A percentile compares a stretch with the other conserved stretches of the same genome.
These are phyloP conservation scores for Drusus annulatus DNA, from an alignment of 1,140 invertebrate genomes.

Conservation along the genomic window DNA sequence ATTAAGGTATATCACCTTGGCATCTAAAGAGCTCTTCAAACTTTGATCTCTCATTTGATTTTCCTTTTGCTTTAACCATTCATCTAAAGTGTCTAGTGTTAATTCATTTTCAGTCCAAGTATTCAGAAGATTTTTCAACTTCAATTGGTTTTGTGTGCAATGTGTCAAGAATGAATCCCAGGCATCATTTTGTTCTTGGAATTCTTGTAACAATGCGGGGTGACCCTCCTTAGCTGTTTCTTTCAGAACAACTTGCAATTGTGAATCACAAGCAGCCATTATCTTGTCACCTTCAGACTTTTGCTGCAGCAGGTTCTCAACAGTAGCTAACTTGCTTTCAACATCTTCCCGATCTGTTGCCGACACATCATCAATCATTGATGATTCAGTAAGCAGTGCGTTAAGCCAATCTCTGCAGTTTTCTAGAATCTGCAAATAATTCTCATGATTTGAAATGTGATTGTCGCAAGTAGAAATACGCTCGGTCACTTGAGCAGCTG, in stretches of 20 bases:
- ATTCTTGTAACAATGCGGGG: constrained; percentile 79
- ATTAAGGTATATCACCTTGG: constrained; percentile 86
- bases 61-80: constrained; percentile 91
- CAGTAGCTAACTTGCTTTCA: constrained; percentile 80
- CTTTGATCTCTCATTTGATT: constrained; percentile 90
- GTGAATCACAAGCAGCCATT: constrained; percentile 79
- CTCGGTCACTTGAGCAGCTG: constrained; percentile 78
- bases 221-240: constrained; percentile 88
- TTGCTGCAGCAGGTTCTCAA: constrained; percentile 83
- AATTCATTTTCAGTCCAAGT: constrained; percentile 87
- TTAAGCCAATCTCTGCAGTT: constrained; percentile 82
- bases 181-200: constrained; percentile 81
- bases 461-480: constrained; percentile 79
- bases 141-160: constrained; percentile 78
- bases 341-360: constrained; percentile 82
- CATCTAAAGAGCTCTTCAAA: constrained; percentile 86
- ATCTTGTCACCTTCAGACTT: constrained; percentile 82
- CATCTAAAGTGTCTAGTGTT: constrained; percentile 81
- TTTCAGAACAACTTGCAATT: constrained; percentile 81
- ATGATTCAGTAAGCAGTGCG: constrained; percentile 78
- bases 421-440: constrained; percentile 85
- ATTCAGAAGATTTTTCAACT: constrained; percentile 80
- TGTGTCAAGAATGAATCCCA: constrained; percentile 86
- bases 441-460: constrained; percentile 86
- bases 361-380: constrained; percentile 77